phyloP scores from a whole-genome alignment of 2,888 invertebrate genomes.

The Yponomeuta plumbellus region DNA sequence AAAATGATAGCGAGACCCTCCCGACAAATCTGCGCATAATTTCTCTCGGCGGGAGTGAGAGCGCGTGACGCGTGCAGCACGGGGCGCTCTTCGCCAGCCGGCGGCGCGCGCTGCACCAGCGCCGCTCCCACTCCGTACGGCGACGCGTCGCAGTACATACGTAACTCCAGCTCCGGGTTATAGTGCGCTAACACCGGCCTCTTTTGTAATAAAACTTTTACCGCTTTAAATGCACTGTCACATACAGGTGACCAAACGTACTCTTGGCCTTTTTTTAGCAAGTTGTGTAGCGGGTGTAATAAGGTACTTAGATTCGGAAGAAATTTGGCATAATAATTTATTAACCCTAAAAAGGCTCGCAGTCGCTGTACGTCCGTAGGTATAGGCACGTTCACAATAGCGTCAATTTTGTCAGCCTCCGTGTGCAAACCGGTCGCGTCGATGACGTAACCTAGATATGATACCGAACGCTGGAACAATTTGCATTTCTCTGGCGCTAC shows the following conservation, averaged over 20 bases:
- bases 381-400: neutral
- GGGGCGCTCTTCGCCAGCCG: neutral
- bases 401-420: neutral
- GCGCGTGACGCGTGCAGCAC: conserved; percentile 1
- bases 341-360: conserved; percentile 7
- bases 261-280: neutral
- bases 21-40: conserved; percentile 6
- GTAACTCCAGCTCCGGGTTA: neutral
- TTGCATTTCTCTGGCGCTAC: conserved; percentile 1
- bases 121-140: too few relatives aligned
- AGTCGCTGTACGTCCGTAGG: neutral
- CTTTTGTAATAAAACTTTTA: neutral
- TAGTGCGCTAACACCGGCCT: conserved; percentile 6
- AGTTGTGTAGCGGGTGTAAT: neutral
- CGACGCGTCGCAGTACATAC: conserved; percentile 9
- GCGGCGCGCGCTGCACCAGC: neutral
- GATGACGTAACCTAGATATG: conserved; percentile 8
- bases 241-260: neutral
- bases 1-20: conserved; percentile 11
- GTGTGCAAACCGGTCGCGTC: conserved; percentile 8
- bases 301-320: conserved; percentile 8
- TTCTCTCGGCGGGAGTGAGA: neutral
- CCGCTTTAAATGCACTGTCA: neutral
- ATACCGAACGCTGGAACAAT: neutral
- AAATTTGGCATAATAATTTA: conserved; percentile 14